Evolutionary conservation across 1,140 invertebrate species (phyloP), one percentile per base, ranked within the genome.

Genomic region (Tetramorium alpestre): DNA sequence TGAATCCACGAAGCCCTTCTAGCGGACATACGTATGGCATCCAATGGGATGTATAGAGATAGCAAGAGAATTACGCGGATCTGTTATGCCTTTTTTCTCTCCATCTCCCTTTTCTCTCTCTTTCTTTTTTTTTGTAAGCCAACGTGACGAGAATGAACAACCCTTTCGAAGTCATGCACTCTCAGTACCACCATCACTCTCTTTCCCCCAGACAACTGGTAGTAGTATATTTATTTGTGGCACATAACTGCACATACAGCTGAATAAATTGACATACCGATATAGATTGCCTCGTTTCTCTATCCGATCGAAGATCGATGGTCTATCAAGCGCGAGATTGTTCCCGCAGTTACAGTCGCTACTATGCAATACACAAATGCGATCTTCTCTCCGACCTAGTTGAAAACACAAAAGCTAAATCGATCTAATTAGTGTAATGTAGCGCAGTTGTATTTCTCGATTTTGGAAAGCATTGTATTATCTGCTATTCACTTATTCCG

Each of bases 61-160:
- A 93, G 93, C 87, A 54, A 49, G 86, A 92, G 93, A 92, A 94
- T 95, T 95, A 94, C 92, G 89, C 88, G 72, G 81, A 89, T 87
- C 81, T 86, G 72, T 84, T 84, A 84, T 75, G 80, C 41, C n/a
- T 84, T 60, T 84, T 77, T 49, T 62, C 22, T 62, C 18, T 72
- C 11, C 38, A 1, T 58, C 49, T 58, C 47, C 6, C 25, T 73
- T 44, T 47, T 22, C 6, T 41, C 28, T n/a, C 33, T 33, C 33
- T 33, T 33, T 33, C 3, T 85, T 88, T 91, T 93, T 92, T 92
- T 92, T 90, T 54, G 3, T 85, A 69, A 60, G 86, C 86, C 90
- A 93, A 94, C 93, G 93, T 94, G 94, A 94, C 91, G 91, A 93
- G 94, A 95, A 95, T 95, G 94, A 94, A 89, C 87, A 93, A 91